A percentile compares a stretch with the other conserved stretches of the same genome.
phyloP scores from a whole-genome alignment of 2,113 vertebrate genomes.

The Sylvietta virens region DNA sequence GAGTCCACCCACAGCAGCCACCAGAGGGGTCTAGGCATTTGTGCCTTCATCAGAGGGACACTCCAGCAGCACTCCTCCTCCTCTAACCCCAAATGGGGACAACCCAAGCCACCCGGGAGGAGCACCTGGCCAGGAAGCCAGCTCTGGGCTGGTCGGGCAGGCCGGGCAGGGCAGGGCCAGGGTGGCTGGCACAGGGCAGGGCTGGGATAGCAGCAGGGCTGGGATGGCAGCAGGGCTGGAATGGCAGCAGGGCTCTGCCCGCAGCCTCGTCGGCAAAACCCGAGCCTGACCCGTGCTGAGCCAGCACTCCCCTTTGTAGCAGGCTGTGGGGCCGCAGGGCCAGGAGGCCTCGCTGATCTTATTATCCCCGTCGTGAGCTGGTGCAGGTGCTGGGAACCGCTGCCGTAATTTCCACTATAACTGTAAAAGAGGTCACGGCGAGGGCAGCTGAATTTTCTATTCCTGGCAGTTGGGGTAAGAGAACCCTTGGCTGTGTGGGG shows the following conservation, averaged over 20 bases:
- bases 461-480: neutral
- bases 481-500: neutral
- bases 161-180: neutral
- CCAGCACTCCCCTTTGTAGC: neutral
- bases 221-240: neutral
- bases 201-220: neutral
- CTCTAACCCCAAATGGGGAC: neutral
- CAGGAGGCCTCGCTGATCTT: neutral
- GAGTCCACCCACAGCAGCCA: neutral
- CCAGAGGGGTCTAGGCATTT: neutral
- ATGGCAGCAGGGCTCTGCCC: neutral
- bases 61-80: neutral
- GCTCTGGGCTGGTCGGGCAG: neutral
- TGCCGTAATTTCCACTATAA: neutral
- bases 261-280: neutral
- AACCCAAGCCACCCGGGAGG: neutral
- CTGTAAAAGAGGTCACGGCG: neutral
- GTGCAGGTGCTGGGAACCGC: neutral
- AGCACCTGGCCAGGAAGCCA: rapidly evolving
- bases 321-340: rapidly evolving
- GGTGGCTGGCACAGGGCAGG: neutral
- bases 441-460: neutral
- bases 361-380: neutral
- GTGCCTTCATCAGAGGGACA: neutral
- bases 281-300: neutral